Percentiles rank a stretch among this genome's conserved stretches.
These are phyloP conservation scores for Tetramorium parvispinum DNA, from an alignment of 1,140 invertebrate species.

Conservation along the genomic window DNA sequence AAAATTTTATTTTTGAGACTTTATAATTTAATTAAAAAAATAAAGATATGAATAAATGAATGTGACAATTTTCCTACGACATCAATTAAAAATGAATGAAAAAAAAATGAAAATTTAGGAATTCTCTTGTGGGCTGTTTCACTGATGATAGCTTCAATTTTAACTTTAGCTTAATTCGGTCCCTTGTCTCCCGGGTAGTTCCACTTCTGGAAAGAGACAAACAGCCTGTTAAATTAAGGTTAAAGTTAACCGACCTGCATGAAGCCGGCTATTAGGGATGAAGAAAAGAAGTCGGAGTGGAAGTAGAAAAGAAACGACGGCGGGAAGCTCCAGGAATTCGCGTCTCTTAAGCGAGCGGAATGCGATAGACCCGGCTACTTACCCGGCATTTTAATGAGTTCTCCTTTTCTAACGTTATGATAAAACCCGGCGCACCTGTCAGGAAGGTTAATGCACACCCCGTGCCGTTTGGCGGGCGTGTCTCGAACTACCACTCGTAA, in stretches of 20 bases:
- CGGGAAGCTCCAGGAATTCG: not conserved
- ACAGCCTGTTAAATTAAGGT: constrained; percentile 32
- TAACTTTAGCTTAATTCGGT: constrained; percentile 9
- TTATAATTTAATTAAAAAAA: not conserved
- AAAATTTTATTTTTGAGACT: not conserved
- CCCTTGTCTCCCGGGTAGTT: not conserved
- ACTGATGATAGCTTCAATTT: not conserved
- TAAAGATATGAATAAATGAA: not conserved
- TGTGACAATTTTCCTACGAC: not conserved
- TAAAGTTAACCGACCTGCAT: constrained; percentile 31
- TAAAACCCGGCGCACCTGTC: constrained; percentile 10
- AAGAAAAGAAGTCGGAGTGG: not conserved
- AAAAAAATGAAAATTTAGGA: not conserved
- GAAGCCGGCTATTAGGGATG: constrained; percentile 8
- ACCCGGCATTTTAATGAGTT: not conserved
- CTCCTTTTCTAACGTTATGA: not conserved
- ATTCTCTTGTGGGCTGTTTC: not conserved
- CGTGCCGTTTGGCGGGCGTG: not conserved
- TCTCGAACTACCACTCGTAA: constrained; percentile 43
- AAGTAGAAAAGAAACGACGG: not conserved
- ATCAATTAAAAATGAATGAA: not conserved
- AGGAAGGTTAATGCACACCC: not conserved
- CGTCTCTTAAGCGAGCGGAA: constrained; percentile 9
- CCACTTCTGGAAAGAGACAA: constrained; percentile 6
- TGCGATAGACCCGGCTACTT: not conserved